Conservation (phyloP, 1,140 invertebrate genomes). For the Charaxes varanes region DNA sequence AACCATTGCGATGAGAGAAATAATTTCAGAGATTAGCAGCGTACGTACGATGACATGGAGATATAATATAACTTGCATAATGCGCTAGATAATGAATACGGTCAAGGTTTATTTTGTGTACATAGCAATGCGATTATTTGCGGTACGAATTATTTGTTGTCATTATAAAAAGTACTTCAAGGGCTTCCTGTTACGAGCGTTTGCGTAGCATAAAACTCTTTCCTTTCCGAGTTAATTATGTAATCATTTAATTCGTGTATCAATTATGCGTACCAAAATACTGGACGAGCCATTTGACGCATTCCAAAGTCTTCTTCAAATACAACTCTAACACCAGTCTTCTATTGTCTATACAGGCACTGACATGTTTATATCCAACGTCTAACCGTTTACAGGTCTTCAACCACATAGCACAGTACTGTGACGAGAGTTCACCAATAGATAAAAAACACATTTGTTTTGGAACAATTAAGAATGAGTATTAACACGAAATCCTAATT, state of each 20-base stretch:
- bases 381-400: conserved; percentile 13
- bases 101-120: conserved; percentile 15
- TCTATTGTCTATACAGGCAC: conserved; percentile 3
- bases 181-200: neutral
- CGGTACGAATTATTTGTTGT: neutral
- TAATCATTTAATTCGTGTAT: too few relatives aligned
- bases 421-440: too few relatives aligned
- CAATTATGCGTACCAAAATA: conserved; percentile 42
- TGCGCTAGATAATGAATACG: conserved; percentile 13
- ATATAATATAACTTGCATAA: conserved; percentile 2
- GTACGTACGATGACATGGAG: too few relatives aligned
- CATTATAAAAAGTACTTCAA: neutral
- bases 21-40: too few relatives aligned
- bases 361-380: conserved; percentile 1
- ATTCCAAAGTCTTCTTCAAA: conserved; percentile 24
- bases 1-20: too few relatives aligned
- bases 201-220: too few relatives aligned
- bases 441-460: conserved; percentile 1
- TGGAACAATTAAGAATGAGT: conserved; percentile 7
- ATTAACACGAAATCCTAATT: neutral
- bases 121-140: conserved; percentile 10
- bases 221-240: too few relatives aligned
- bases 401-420: conserved; percentile 17
- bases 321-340: conserved; percentile 1
- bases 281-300: conserved; percentile 25